Conservation (phyloP, 2,888 invertebrate species). For the Dysmachus trigonus region DNA sequence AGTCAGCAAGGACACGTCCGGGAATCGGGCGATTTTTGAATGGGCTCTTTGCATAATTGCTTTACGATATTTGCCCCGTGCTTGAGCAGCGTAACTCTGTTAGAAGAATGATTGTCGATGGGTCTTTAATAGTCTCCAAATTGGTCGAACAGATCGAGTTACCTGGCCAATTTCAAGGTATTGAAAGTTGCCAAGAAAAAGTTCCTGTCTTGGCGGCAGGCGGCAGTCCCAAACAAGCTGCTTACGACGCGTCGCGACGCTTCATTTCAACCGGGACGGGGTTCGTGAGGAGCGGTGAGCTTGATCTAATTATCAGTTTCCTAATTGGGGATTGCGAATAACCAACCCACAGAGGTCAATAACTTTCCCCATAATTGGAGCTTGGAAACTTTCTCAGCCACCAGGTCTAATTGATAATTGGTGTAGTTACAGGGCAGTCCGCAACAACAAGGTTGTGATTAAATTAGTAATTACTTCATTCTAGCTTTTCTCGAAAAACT, state of each 20-base stretch:
- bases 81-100: conserved; percentile 16
- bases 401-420: conserved; percentile 33
- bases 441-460: conserved; percentile 35
- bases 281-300: background rate
- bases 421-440: conserved; percentile 9
- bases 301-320: conserved; percentile 8
- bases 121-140: conserved; percentile 2
- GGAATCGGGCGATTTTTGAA: conserved; percentile 41
- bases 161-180: background rate
- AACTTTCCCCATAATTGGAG: conserved; percentile 20
- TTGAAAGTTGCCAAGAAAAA: background rate
- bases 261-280: background rate
- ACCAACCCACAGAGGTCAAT: conserved; percentile 20
- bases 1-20: background rate
- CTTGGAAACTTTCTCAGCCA: background rate
- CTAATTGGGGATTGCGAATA: conserved; percentile 15
- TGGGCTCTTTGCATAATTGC: conserved; percentile 47
- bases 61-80: conserved; percentile 46
- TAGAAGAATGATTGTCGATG: background rate
- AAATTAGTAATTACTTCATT: conserved; percentile 35
- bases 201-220: background rate
- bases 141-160: background rate
- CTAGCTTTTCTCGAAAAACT: background rate
- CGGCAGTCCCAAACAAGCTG: background rate
- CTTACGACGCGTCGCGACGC: background rate